Base-by-base conservation (phyloP, 2,888 invertebrate species). In the Diaprepes abbreviatus region DNA sequence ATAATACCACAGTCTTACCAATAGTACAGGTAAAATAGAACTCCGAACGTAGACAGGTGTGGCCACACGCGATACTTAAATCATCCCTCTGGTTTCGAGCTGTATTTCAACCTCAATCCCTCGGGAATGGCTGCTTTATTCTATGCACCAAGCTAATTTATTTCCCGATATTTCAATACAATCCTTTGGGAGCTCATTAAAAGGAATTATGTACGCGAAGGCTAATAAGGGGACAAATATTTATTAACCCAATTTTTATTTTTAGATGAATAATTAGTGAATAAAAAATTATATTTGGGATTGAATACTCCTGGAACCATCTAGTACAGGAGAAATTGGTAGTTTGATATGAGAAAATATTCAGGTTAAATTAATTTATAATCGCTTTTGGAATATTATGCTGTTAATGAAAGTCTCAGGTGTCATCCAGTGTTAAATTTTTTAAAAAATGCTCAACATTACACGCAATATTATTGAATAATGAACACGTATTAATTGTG, bases 111-210 rank as follows among this genome's bases (percentile, higher is more conserved):
- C 12, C 36, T 9, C 6, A 10, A 17, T 63, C 68, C 63, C 40
- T 50, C n/a, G 68, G 63, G 57, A 67, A 24, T 24, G 31, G n/a
- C 14, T 24, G 55, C 19, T 48, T 58, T 28, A 48, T 17, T 50
- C 54, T 54, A 45, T 60, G 55, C 55, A 54, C 10, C 43, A 28
- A 40, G 38, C 57, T 68, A 68, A 68, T 68, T 68, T 63, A 68
- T 57, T 63, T 57, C 63, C 63, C 68, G 57, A 68, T 68, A 63
- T 57, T 68, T 55, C 63, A 57, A 63, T 63, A 24, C 40, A 17
- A 7, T 68, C 62, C 62, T 68, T n/a, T 36, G 68, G 68, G 68
- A 68, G 12, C 62, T 68, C 48, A 68, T 68, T 68, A 68, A 28
- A n/a, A 35, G 6, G 66, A 50, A 66, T 52, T 66, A 59, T 75